Conservation (phyloP, 2,888 invertebrate species). For the Blastobasis adustella region DNA sequence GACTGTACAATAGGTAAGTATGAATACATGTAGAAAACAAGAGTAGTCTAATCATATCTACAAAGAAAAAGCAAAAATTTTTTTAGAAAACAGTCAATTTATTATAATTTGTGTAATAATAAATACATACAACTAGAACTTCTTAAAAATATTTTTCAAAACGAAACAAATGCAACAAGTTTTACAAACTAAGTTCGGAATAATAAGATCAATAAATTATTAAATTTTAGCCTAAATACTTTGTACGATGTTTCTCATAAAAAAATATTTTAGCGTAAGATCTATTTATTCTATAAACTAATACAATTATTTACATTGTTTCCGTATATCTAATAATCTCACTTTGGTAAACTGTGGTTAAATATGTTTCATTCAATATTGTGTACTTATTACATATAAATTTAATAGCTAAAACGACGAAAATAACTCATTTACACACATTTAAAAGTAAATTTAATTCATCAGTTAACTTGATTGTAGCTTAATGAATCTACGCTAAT, state of each 20-base stretch:
- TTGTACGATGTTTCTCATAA: conserved; percentile 46
- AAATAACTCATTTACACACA: conserved; percentile 8
- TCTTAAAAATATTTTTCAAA: conserved; percentile 55
- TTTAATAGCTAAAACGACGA: no score
- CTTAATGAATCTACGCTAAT: no score
- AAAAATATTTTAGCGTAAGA: conserved; percentile 10
- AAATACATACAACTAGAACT: conserved; percentile 64
- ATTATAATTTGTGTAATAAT: conserved; percentile 42
- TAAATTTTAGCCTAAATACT: conserved; percentile 49
- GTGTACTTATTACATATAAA: conserved; percentile 12
- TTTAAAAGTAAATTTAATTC: conserved; percentile 3
- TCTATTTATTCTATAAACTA: conserved; percentile 20
- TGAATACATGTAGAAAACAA: no score
- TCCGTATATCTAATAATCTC: conserved; percentile 68
- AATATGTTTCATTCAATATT: conserved; percentile 42
- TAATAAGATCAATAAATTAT: conserved; percentile 61
- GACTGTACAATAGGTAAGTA: no score
- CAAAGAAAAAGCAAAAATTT: conserved; percentile 17
- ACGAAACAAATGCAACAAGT: conserved; percentile 71
- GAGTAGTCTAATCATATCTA: neutral
- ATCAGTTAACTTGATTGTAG: no score
- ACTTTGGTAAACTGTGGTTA: conserved; percentile 77
- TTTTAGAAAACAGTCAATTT: conserved; percentile 59
- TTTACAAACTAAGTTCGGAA: conserved; percentile 33
- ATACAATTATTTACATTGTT: conserved; percentile 41